Percentiles rank a stretch among this genome's conserved stretches.
Conservation (phyloP, 2,797 vertebrate genomes). For the Siniperca scherzeri region DNA sequence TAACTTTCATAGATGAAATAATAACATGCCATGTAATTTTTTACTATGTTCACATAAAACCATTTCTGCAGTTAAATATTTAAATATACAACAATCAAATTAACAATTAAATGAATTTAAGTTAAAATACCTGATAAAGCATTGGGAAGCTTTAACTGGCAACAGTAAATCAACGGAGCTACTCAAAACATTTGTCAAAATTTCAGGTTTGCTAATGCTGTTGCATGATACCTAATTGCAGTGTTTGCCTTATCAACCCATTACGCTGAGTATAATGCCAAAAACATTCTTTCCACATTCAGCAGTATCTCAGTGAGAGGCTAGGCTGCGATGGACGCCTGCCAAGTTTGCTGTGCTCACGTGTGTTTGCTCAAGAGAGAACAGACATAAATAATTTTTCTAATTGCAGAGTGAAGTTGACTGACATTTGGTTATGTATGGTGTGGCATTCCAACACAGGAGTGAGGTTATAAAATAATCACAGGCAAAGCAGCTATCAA, state of each 20-base stretch:
- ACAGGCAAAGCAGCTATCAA: conserved; percentile 82
- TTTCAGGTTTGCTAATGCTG: conserved; percentile 36
- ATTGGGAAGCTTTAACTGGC: neutral
- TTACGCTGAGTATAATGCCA: conserved; percentile 64
- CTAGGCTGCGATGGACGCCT: conserved; percentile 20
- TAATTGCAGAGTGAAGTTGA: conserved; percentile 84
- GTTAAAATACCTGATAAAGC: neutral
- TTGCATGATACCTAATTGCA: conserved; percentile 60
- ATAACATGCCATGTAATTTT: neutral
- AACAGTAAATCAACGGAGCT: conserved; percentile 64
- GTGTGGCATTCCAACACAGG: conserved; percentile 74
- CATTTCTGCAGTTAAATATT: neutral
- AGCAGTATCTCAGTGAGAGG: conserved; percentile 46
- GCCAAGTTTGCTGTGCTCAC: conserved; percentile 67
- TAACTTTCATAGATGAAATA: conserved; percentile 2
- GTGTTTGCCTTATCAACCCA: conserved; percentile 35
- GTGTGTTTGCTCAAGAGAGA: conserved; percentile 68
- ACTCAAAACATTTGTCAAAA: conserved; percentile 63
- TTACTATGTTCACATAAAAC: conserved; percentile 9
- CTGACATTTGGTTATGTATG: conserved; percentile 77
- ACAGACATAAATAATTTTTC: conserved; percentile 81
- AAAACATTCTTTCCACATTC: conserved; percentile 74
- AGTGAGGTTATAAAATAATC: conserved; percentile 85
- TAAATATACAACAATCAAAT: conserved; percentile 13
- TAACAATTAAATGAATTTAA: neutral